These are phyloP conservation scores for Amorpha juglandis DNA, from an alignment of 2,888 invertebrate species.

Conservation along the genomic window DNA sequence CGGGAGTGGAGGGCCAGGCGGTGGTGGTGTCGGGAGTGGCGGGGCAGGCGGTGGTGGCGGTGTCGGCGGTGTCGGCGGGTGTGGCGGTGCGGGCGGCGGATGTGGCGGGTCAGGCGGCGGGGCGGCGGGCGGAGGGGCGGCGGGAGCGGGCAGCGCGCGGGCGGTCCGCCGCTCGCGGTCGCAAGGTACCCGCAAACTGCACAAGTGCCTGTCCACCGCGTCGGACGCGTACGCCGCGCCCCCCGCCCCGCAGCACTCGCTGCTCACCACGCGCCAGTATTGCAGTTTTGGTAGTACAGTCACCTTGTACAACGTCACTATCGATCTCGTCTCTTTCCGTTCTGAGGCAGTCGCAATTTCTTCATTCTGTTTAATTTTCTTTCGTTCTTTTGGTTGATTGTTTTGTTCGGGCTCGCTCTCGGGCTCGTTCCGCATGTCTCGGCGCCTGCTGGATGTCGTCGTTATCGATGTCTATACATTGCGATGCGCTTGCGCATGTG, in stretches of 20 bases:
- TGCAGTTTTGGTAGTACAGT: slow-evolving; percentile 97
- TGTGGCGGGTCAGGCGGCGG: too few relatives aligned
- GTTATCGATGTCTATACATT: background rate
- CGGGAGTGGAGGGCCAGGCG: slow-evolving; percentile 61
- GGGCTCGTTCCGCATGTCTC: background rate
- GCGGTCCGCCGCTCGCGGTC: slow-evolving; percentile 93
- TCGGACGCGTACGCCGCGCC: slow-evolving; percentile 90
- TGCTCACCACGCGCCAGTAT: slow-evolving; percentile 95
- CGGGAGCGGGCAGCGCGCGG: slow-evolving; percentile 51
- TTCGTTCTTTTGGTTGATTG: slow-evolving; percentile 45
- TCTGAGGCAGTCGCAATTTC: slow-evolving; percentile 82
- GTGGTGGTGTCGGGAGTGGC: slow-evolving; percentile 82
- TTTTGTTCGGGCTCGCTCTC: slow-evolving; percentile 30
- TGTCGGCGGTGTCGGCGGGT: slow-evolving; percentile 33
- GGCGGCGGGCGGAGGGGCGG: slow-evolving; percentile 51
- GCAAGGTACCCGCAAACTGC: slow-evolving; percentile 97
- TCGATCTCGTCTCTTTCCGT: slow-evolving; percentile 68
- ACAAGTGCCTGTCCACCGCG: slow-evolving; percentile 95
- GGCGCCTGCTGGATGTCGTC: background rate
- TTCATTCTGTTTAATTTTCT: slow-evolving; percentile 46
- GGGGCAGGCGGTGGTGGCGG: slow-evolving; percentile 55
- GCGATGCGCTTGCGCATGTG: slow-evolving; percentile 1
- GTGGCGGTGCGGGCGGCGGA: slow-evolving; percentile 43
- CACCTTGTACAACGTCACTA: slow-evolving; percentile 80
- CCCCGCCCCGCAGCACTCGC: slow-evolving; percentile 86